These are phyloP conservation scores for Lutraria lutraria DNA, from an alignment of 2,888 invertebrate species.

Conservation along the genomic window DNA sequence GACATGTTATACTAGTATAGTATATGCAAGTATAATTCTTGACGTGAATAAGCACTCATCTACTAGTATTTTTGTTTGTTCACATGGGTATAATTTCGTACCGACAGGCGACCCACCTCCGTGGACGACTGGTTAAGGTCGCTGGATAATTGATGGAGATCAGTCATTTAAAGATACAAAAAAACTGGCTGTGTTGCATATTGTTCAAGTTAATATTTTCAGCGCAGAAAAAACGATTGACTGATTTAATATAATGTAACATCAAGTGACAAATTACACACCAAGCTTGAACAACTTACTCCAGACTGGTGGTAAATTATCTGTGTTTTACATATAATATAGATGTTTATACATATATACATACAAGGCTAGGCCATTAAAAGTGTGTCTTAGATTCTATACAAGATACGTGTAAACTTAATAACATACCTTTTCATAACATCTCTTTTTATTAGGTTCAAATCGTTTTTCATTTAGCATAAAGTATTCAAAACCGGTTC, in stretches of 20 bases:
- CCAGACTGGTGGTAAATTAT: not conserved
- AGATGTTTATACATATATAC: not conserved
- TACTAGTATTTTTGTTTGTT: no score
- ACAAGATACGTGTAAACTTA: not conserved
- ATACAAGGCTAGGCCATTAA: not conserved
- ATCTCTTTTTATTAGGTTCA: not conserved
- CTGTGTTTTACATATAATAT: not conserved
- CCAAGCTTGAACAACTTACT: not conserved
- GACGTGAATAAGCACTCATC: no score
- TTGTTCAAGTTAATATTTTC: no score
- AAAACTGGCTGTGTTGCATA: no score
- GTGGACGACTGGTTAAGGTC: no score
- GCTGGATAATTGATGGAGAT: no score
- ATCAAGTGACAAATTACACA: not conserved
- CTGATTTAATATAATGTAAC: not conserved
- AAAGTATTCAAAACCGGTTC: conserved; percentile 16
- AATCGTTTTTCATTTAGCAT: not conserved
- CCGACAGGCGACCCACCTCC: no score
- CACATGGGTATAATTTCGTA: no score
- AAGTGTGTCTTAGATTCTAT: not conserved
- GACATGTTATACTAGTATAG: no score
- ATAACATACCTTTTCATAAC: not conserved
- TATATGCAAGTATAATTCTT: no score
- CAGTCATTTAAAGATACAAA: no score
- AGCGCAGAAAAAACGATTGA: no score